Evolutionary conservation across 2,113 vertebrate genomes (phyloP).

Genomic region (Sciurus niger): DNA sequence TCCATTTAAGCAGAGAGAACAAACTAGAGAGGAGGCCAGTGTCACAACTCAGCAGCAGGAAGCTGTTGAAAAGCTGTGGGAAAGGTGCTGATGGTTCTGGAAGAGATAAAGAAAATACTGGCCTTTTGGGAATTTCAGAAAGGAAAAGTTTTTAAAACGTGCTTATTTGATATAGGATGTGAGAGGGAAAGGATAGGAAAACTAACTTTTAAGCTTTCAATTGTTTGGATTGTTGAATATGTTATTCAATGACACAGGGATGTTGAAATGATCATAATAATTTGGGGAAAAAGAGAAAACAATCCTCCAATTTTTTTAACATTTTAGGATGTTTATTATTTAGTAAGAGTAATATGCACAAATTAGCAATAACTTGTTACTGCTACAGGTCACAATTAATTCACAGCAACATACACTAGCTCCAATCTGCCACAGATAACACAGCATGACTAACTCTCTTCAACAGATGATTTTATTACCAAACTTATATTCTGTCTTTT

Average conservation of each 20-base stretch:
- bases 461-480: constrained; percentile 25
- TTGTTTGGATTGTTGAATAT: too few species aligned
- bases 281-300: too few species aligned
- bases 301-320: neutral
- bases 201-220: too few species aligned
- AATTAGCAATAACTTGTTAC: constrained; percentile 29
- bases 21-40: neutral
- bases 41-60: neutral
- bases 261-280: too few species aligned
- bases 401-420: neutral
- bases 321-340: constrained; percentile 72
- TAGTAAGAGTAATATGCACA: constrained; percentile 8
- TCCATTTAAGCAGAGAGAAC: neutral
- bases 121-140: neutral
- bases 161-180: too few species aligned
- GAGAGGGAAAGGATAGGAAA: too few species aligned
- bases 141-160: too few species aligned
- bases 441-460: neutral
- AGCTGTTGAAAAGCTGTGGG: neutral
- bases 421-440: neutral
- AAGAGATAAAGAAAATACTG: neutral
- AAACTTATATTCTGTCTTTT: constrained; percentile 51
- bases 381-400: neutral
- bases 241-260: too few species aligned
- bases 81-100: fast-evolving